Evolutionary conservation across 2,113 vertebrate species (phyloP), one percentile per base, ranked within the genome.

Genomic region (Pseudorasbora parva): DNA sequence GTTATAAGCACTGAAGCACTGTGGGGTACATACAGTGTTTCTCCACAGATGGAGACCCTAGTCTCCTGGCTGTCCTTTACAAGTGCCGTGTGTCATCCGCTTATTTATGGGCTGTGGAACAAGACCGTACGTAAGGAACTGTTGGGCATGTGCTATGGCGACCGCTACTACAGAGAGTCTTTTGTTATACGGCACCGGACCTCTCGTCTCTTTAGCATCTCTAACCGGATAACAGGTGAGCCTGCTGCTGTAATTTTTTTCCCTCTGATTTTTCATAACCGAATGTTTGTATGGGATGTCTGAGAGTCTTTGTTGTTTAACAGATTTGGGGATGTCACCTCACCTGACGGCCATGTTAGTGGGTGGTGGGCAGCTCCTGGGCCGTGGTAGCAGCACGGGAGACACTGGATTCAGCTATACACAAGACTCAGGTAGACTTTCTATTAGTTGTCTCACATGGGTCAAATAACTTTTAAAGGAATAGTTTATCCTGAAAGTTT

Each of bases 21-120:
- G 82, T 96, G 96, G 95, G 98, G 98, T 1, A 95, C 95, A 87
- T 96, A 95, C 7, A 96, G 90, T 5, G 96, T 98, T 81, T 95
- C 97, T 57, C 96, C 95, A 33, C 88, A 93, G 64, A 78, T 97
- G 90, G 97, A 99, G 94, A 99, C 98, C 0, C 88, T 99, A 82
- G 98, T 96, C 60, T 96, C 96, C 0, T 99, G 98, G 98, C 91
- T 99, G 75, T 98, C 97, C 6, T 98, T 99, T 59, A 95, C 95
- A 88, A 99, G 98, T 37, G 96, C 98, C 1, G 92, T 95, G 81
- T 99, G 98, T 89, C 98, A 99, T 84, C 98, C 98, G 0, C 93
- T 99, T 3, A 99, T 99, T 92, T 99, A 99, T 0, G 98, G 97
- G 8, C 91, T 99, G 73, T 99, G 98, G 98, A 99, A 99, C 90